Evolutionary conservation across 2,113 vertebrate species (phyloP).

Genomic region (Alexandromys fortis): DNA sequence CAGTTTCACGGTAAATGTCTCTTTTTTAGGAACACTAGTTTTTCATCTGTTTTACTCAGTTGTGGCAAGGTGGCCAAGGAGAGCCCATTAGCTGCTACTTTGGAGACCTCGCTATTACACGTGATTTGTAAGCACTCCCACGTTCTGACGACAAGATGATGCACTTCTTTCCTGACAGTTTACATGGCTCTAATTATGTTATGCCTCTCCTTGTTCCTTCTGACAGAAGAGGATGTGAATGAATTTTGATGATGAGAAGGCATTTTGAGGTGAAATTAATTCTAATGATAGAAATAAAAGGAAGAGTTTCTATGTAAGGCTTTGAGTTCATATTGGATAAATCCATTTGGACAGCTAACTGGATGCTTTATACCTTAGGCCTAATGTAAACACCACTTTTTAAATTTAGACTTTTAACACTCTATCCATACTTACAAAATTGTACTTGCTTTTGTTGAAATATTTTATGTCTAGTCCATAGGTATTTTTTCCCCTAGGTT

Average conservation of each 20-base stretch:
- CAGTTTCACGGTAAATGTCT: not conserved
- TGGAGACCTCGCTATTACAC: not conserved
- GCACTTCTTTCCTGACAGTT: not conserved
- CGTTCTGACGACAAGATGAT: not conserved
- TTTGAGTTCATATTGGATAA: not conserved
- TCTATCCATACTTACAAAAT: not conserved
- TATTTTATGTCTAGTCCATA: not conserved
- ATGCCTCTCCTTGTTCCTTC: not conserved
- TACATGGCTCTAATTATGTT: not conserved
- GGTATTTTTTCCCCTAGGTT: not conserved
- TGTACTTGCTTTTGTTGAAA: conserved; percentile 18
- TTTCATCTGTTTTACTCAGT: not conserved
- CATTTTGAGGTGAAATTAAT: conserved; percentile 18
- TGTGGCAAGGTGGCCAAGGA: not conserved
- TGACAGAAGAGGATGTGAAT: not conserved
- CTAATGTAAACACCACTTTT: not conserved
- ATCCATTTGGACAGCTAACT: not conserved
- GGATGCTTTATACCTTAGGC: not conserved
- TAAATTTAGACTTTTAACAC: not conserved
- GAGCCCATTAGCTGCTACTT: not conserved
- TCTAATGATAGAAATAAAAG: conserved; percentile 46
- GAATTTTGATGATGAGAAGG: not conserved
- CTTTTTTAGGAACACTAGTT: not conserved
- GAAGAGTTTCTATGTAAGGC: not conserved
- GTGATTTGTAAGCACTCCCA: not conserved